Evolutionary conservation across 2,797 vertebrate species (phyloP).

Genomic region (Yasuhikotakia modesta): DNA sequence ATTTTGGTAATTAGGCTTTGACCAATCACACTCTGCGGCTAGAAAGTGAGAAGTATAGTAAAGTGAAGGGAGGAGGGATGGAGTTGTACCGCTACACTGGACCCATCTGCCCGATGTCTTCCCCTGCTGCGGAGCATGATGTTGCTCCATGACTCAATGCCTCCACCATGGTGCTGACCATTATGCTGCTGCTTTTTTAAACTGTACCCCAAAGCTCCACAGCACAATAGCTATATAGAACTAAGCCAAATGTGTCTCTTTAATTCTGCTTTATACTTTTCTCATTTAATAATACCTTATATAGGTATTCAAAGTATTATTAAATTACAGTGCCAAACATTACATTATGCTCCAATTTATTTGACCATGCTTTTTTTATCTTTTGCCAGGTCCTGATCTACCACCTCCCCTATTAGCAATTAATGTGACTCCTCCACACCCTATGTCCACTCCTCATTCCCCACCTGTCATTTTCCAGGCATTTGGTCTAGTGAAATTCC

Average conservation of each 20-base stretch:
- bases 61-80: constrained; percentile 62
- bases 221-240: no score
- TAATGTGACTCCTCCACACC: constrained; percentile 57
- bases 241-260: constrained; percentile 30
- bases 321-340: constrained; percentile 5
- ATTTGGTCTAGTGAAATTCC: constrained; percentile 76
- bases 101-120: constrained; percentile 84
- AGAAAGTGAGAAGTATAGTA: constrained; percentile 60
- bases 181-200: constrained; percentile 63
- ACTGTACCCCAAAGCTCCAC: constrained; percentile 59
- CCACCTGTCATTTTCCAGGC: constrained; percentile 82
- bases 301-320: background rate
- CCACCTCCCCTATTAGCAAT: constrained; percentile 25
- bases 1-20: constrained; percentile 52
- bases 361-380: constrained; percentile 43
- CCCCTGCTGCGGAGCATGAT: constrained; percentile 83
- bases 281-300: constrained; percentile 9
- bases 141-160: constrained; percentile 80
- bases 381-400: constrained; percentile 50
- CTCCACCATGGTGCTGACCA: constrained; percentile 76
- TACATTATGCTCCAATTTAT: constrained; percentile 2
- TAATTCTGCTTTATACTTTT: constrained; percentile 21
- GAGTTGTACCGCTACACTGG: constrained; percentile 81
- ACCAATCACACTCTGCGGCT: constrained; percentile 40
- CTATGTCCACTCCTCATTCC: constrained; percentile 68